Base-by-base conservation (phyloP, 2,113 vertebrate genomes). In the Erinaceus europaeus region DNA sequence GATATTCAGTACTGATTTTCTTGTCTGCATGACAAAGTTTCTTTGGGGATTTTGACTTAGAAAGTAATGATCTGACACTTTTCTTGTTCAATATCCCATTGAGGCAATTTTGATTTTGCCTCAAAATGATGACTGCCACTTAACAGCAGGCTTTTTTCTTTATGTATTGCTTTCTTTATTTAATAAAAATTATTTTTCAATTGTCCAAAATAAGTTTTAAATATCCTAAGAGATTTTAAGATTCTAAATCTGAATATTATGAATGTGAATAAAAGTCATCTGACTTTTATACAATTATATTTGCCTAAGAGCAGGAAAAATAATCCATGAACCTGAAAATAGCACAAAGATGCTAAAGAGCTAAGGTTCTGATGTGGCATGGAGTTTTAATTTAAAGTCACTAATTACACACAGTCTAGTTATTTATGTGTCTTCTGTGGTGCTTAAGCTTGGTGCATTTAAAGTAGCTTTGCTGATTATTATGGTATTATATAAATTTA, bases 301-400 rank as follows among this genome's bases (percentile, higher is more conserved):
- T 75, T 50, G 23, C 77, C 53, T 40, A 67, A 79, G 36, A 76
- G 11, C 36, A 82, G 48, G 65, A 13, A 89, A 62, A 87, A 67
- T 62, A 48, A 25, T 77, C 91, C 20, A 72, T 14, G 83, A 74
- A 84, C 62, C 73, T 87, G 38, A 68, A 86, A 91, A 87, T 52
- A 80, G 34, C 36, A 62, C 9, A 9, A 46, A 34, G 20, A 89
- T 40, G 29, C 44, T 4, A 34, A 55, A 75, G 27, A 71, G 32
- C 42, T 55, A 21, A 84, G 13, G n/a, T 74, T 78, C 64, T 79
- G 46, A 52, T 1, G 2, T 57, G 32, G 77, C 38, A 61, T 52
- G 50, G 2, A 34, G 59, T 91, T 84, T 80, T 55, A 55, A 80
- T 84, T 86, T 84, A 80, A 84, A 86, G 44, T 21, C 21, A 89